phyloP scores from a whole-genome alignment of 2,888 invertebrate species.

The Dynastes maya region DNA sequence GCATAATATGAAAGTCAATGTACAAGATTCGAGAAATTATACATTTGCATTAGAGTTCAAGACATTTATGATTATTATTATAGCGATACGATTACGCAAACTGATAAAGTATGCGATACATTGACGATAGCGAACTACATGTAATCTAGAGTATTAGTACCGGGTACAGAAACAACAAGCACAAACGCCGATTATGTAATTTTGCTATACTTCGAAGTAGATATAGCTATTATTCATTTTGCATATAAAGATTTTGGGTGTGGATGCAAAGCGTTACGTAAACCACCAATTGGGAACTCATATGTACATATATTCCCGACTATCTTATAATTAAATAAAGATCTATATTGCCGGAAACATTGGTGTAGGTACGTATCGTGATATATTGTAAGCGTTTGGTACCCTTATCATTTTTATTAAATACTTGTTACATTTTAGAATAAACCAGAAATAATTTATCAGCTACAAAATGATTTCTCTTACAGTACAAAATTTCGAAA shows the following conservation, averaged over 20 bases:
- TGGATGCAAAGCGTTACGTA: conserved; percentile 19
- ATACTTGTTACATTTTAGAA: too few species aligned
- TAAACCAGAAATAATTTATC: too few species aligned
- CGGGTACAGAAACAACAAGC: conserved; percentile 8
- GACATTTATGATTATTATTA: conserved; percentile 29
- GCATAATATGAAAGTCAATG: conserved; percentile 14
- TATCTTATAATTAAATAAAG: background rate
- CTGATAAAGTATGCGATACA: conserved; percentile 25
- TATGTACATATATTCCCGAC: background rate
- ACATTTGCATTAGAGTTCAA: conserved; percentile 33
- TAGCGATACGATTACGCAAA: conserved; percentile 28
- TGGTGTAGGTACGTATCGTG: background rate
- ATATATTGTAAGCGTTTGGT: background rate
- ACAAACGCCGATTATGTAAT: conserved; percentile 23
- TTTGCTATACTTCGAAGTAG: conserved; percentile 18
- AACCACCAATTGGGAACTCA: background rate
- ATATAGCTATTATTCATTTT: conserved; percentile 27
- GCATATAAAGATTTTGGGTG: conserved; percentile 38
- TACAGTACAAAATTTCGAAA: too few species aligned
- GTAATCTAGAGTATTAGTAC: background rate
- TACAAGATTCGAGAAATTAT: conserved; percentile 27
- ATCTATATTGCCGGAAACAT: conserved; percentile 29
- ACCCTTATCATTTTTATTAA: too few species aligned
- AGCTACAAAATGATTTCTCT: too few species aligned
- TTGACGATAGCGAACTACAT: background rate